phyloP scores from a whole-genome alignment of 2,888 invertebrate genomes.

The Chirona hameri region DNA sequence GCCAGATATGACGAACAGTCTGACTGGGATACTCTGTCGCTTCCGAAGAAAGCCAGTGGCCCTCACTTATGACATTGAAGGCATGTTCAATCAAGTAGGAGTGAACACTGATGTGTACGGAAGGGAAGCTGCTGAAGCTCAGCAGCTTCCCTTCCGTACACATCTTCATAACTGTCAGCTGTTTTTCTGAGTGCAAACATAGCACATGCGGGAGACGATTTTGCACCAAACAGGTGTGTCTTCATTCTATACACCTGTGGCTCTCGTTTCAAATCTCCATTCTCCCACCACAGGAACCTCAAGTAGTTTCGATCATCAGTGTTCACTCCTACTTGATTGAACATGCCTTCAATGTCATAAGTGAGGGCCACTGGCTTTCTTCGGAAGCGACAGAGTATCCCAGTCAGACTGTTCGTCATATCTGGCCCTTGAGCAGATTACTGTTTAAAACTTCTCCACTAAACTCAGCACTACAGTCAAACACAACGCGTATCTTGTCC shows the following conservation, averaged over 20 bases:
- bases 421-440: background rate
- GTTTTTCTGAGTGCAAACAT: conserved; percentile 26
- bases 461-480: no score
- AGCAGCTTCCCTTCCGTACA: background rate
- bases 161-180: background rate
- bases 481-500: no score
- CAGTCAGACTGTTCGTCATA: background rate
- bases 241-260: conserved; percentile 31
- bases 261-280: background rate
- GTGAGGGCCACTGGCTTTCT: no score
- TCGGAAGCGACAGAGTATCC: conserved; percentile 4
- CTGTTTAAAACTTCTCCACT: background rate
- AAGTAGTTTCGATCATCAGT: no score
- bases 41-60: background rate
- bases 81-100: no score
- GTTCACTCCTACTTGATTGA: no score
- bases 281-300: conserved; percentile 30
- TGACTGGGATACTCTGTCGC: background rate
- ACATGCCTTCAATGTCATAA: no score
- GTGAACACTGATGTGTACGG: no score
- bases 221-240: conserved; percentile 33
- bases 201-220: no score
- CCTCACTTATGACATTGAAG: no score
- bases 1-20: conserved; percentile 11
- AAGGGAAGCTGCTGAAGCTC: no score